A percentile compares a stretch with the other conserved stretches of the same genome.
phyloP scores from a whole-genome alignment of 23 tunicate genomes.

The Clavelina lepadiformis region DNA sequence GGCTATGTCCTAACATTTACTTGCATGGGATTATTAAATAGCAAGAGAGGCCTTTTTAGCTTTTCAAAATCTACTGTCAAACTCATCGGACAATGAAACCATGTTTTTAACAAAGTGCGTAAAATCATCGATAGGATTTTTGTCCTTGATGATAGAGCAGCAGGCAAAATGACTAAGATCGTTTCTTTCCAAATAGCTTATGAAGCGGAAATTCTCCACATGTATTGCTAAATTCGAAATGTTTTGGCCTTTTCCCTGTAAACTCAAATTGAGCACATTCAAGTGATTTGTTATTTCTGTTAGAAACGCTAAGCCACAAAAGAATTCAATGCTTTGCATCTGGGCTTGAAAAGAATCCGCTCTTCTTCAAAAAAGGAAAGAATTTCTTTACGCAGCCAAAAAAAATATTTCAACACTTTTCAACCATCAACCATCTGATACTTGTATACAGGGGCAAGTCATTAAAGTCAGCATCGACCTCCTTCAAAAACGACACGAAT shows the following conservation, averaged over 20 bases:
- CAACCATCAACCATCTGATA: slow-evolving; percentile 14
- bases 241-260: slow-evolving; percentile 20
- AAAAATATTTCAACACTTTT: slow-evolving; percentile 9
- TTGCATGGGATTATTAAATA: slow-evolving; percentile 18
- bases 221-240: slow-evolving; percentile 17
- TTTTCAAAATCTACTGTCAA: slow-evolving; percentile 11
- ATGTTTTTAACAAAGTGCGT: slow-evolving; percentile 9
- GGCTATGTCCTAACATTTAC: slow-evolving; percentile 7
- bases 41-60: slow-evolving; percentile 10
- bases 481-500: slow-evolving; percentile 1
- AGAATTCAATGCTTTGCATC: slow-evolving; percentile 14
- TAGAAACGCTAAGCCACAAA: slow-evolving; percentile 13
- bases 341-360: slow-evolving; percentile 12
- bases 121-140: slow-evolving; percentile 11
- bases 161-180: slow-evolving; percentile 12
- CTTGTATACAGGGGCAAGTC: background rate
- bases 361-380: slow-evolving; percentile 25
- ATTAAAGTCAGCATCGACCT: slow-evolving; percentile 15
- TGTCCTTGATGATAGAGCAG: slow-evolving; percentile 10
- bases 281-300: slow-evolving; percentile 36
- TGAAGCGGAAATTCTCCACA: slow-evolving; percentile 28
- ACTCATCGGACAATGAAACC: slow-evolving; percentile 1
- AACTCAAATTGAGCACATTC: slow-evolving; percentile 28
- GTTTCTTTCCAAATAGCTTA: slow-evolving; percentile 13
- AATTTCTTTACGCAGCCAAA: slow-evolving; percentile 17